Percentiles rank a stretch among this genome's conserved stretches.
phyloP scores from a whole-genome alignment of 2,797 vertebrate genomes.

The Platalea minor region DNA sequence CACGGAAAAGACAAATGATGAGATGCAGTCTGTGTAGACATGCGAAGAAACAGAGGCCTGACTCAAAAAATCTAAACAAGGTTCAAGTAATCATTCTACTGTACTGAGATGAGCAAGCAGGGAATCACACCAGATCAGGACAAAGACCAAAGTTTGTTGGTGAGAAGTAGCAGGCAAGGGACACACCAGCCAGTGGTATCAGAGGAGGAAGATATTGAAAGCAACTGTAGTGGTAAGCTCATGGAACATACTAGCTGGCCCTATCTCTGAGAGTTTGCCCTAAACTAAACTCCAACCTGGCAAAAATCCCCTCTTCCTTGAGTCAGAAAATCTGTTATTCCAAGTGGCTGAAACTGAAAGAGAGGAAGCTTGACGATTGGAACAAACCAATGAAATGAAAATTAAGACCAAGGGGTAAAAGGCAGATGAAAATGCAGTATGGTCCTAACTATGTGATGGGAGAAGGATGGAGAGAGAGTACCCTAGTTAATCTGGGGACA shows the following conservation, averaged over 20 bases:
- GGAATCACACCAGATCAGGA: background rate
- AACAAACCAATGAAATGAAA: background rate
- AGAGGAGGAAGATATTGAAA: background rate
- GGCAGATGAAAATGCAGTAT: background rate
- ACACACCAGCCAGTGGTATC: background rate
- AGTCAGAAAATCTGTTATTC: background rate
- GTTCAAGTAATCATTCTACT: background rate
- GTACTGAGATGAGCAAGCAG: background rate
- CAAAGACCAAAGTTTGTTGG: background rate
- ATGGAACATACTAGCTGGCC: background rate
- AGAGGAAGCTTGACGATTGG: background rate
- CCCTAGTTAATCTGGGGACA: background rate
- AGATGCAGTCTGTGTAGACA: background rate
- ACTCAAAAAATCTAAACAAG: background rate
- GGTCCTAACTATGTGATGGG: background rate
- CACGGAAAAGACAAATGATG: background rate
- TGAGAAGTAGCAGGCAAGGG: background rate
- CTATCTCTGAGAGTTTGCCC: background rate
- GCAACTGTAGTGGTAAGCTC: background rate
- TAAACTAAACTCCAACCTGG: background rate
- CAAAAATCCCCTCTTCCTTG: background rate
- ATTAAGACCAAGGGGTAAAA: background rate
- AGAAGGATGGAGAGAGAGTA: background rate
- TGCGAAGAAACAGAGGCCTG: background rate
- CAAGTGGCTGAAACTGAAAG: background rate